These are phyloP conservation scores for Microtus pennsylvanicus DNA, from an alignment of 2,113 vertebrate genomes.

Conservation along the genomic window DNA sequence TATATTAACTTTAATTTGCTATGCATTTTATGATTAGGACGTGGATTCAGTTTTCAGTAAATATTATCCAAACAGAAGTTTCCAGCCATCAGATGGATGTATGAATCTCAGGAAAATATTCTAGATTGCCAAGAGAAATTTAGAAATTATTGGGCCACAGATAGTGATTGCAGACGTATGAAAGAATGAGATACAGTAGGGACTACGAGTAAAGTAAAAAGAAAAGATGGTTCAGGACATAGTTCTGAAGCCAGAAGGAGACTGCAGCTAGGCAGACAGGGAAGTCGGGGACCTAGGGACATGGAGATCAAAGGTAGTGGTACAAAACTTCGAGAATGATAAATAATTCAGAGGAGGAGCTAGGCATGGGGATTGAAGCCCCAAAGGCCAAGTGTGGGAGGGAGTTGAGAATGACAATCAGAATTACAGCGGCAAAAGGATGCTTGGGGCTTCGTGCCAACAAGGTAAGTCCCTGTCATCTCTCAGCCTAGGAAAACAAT, in stretches of 20 bases:
- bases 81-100: not conserved
- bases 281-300: not conserved
- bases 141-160: not conserved
- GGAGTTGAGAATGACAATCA: not conserved
- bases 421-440: not conserved
- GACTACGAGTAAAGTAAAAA: not conserved
- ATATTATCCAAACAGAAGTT: not conserved
- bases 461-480: not conserved
- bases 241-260: not conserved
- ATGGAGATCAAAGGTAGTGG: not conserved
- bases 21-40: not conserved
- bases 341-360: not conserved
- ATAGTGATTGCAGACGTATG: not conserved
- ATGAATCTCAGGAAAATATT: conserved; percentile 11
- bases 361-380: not conserved
- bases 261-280: not conserved
- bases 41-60: not conserved
- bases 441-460: not conserved
- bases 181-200: not conserved
- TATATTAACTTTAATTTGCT: conserved; percentile 32
- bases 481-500: not conserved
- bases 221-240: not conserved
- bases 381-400: not conserved
- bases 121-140: not conserved
- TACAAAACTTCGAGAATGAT: not conserved